Evolutionary conservation across 2,113 vertebrate species (phyloP), one percentile per base, ranked within the genome.

Genomic region (Lophius piscatorius): DNA sequence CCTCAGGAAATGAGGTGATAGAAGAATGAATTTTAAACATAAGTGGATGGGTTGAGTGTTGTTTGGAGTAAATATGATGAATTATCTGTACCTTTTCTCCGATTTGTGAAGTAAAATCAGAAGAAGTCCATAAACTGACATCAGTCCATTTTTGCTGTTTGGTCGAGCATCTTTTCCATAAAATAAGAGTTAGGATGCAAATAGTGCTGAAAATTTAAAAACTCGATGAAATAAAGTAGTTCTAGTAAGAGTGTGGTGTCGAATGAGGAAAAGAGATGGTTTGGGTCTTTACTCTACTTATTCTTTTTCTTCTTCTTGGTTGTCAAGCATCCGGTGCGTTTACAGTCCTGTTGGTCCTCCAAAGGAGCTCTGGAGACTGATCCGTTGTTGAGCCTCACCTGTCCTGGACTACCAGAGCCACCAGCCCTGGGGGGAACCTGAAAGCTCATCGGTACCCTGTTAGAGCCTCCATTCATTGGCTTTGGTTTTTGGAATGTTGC

Each of bases 261-360:
- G 2, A 40, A 20, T 41, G 2, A 1, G 38, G 34, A 54, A 29
- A 39, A 40, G 34, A 31, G 41, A 39, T 14, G 1, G 9, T 9
- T n/a, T 29, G n/a, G 9, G 29, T 35, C 34, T 62, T 31, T 3
- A 0, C 9, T 28, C 63, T 73, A 81, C 56, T 80, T 81, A 5
- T 76, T 80, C 44, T 70, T 84, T 39, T 70, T 83, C 58, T 63
- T 84, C 70, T 76, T 91, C 57, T 75, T 86, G 35, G 35, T 67
- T 5, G 57, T 82, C 40, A 89, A 40, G 41, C 81, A 87, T 17
- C 83, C 78, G 7, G 74, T 67, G 16, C 16, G 69, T 14, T 73
- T 40, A 31, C 44, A n/a, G 33, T 83, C 63, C 9, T 38, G 9
- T 16, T 73, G 44, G 33, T 72, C 47, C 21, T 71, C 58, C 65